Base-by-base conservation (phyloP, 2,797 vertebrate genomes). In the Coendou prehensilis region DNA sequence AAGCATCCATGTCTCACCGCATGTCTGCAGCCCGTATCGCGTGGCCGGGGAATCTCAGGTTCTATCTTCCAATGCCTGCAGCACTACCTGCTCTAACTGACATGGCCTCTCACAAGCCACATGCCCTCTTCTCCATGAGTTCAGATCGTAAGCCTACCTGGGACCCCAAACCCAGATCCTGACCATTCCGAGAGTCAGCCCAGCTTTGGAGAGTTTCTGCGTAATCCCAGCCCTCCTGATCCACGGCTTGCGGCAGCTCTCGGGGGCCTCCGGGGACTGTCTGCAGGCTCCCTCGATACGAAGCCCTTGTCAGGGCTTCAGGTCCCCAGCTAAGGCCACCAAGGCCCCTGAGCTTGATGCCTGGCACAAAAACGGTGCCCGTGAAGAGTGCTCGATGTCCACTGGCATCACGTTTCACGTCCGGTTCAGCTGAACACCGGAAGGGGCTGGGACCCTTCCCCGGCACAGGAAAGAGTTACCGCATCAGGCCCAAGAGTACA, bases 351-450 rank as follows among this genome's bases (percentile, higher is more conserved):
- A 59, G 8, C 76, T 91, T n/a, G 13, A 57, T 6, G 71, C 6
- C 33, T 79, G 61, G 69, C 41, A 59, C 47, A 56, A 41, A 96
- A 71, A 23, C 23, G 14, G 15, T 50, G 1, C 22, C 26, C 30
- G 50, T 54, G 59, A 64, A 89, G 82, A 59, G 30, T n/a, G 1
- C 28, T 2, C 23, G 26, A 54, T 47, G n/a, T 23, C 41, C 59
- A 91, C 1, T 81, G 11, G 15, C 52, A 6, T 33, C 10, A 2
- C 22, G 9, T 30, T 71, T 85, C 37, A 69, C 17, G 56, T 28
- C 63, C 23, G 69, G 85, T 73, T 88, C 59, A 92, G 10, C 22
- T 96, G 50, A 86, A 83, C 33, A 23, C 37, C 91, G 45, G 41
- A 45, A 87, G 52, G 13, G 50, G 2, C 37, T 59, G 8, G 41